Percentiles rank a stretch among this genome's conserved stretches.
phyloP scores from a whole-genome alignment of 2,113 vertebrate genomes.

The Nerophis lumbriciformis region DNA sequence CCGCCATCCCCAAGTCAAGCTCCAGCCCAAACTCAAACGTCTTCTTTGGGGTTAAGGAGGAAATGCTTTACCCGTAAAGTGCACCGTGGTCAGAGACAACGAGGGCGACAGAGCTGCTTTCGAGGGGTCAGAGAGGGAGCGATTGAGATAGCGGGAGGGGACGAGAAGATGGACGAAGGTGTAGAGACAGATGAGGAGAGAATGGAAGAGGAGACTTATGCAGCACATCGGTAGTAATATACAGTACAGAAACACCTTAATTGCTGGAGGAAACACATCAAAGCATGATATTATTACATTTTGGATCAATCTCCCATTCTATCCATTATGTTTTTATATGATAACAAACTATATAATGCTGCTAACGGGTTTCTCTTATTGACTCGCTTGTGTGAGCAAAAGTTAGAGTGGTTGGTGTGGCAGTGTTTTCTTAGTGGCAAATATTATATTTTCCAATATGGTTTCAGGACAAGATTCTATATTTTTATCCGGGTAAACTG shows the following conservation, averaged over 20 bases:
- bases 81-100: constrained; percentile 46
- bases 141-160: constrained; percentile 12
- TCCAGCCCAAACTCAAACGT: constrained; percentile 7
- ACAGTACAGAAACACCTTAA: constrained; percentile 16
- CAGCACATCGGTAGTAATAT: constrained; percentile 21
- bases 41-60: constrained; percentile 36
- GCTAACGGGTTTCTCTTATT: too few relatives aligned
- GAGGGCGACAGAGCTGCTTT: constrained; percentile 19
- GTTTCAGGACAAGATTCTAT: neutral
- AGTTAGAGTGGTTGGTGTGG: too few relatives aligned
- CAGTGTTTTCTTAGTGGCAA: neutral
- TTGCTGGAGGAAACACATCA: neutral
- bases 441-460: too few relatives aligned
- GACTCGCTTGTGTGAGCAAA: too few relatives aligned
- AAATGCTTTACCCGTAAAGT: constrained; percentile 43
- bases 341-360: too few relatives aligned
- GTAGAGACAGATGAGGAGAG: constrained; percentile 35
- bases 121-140: constrained; percentile 17
- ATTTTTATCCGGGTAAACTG: constrained; percentile 6
- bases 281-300: constrained; percentile 1
- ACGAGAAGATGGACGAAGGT: constrained; percentile 52
- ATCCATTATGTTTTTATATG: too few relatives aligned
- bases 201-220: constrained; percentile 42
- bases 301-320: neutral
- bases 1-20: neutral